Conservation (phyloP, 2,888 invertebrate genomes). For the Drosophila infuscata region DNA sequence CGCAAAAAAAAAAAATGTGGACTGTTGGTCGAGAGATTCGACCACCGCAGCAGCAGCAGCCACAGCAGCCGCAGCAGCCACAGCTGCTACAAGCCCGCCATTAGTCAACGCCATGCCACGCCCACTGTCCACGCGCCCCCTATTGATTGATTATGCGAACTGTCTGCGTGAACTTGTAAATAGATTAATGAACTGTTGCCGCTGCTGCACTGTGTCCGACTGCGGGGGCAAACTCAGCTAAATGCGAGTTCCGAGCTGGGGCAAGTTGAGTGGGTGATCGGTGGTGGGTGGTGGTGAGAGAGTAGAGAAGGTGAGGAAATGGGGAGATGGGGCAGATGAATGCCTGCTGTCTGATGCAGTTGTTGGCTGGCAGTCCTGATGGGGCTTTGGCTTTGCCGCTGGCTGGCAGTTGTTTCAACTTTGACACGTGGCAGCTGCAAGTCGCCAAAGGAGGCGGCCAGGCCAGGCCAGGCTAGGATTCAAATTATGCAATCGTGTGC, state of each 20-base stretch:
- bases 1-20: slow-evolving; percentile 13
- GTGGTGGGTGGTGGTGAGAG: too few relatives aligned
- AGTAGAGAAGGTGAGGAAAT: too few relatives aligned
- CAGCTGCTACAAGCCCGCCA: slow-evolving; percentile 48
- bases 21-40: slow-evolving; percentile 10
- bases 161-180: slow-evolving; percentile 80
- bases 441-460: slow-evolving; percentile 15
- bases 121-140: slow-evolving; percentile 51
- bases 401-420: slow-evolving; percentile 19
- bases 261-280: not conserved
- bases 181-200: slow-evolving; percentile 82
- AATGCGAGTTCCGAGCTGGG: not conserved
- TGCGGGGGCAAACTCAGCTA: slow-evolving; percentile 1
- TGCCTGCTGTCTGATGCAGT: slow-evolving; percentile 44
- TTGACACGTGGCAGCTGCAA: slow-evolving; percentile 56
- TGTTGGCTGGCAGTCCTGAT: slow-evolving; percentile 10
- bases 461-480: slow-evolving; percentile 24
- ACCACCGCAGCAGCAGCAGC: not conserved
- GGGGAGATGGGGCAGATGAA: not conserved
- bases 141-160: slow-evolving; percentile 82
- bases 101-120: slow-evolving; percentile 55
- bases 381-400: not conserved
- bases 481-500: slow-evolving; percentile 73
- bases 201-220: slow-evolving; percentile 54
- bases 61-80: slow-evolving; percentile 16